These are phyloP conservation scores for Chitala chitala DNA, from an alignment of 2,113 vertebrate genomes.

Conservation along the genomic window DNA sequence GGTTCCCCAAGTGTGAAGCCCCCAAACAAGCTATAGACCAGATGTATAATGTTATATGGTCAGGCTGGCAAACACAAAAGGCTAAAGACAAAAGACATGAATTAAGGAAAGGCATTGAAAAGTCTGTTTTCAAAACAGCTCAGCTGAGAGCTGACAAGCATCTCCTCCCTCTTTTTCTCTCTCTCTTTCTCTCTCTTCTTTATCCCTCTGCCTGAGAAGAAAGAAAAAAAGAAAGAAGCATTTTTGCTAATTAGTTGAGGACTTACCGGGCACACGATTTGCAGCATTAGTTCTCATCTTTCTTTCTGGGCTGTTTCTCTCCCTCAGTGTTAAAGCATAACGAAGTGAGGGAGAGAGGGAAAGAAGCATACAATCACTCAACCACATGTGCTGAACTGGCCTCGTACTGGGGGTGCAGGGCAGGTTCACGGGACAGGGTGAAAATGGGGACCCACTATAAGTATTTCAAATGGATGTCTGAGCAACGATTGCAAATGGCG, in stretches of 20 bases:
- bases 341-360: conserved; percentile 56
- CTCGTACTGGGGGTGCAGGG: conserved; percentile 54
- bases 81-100: conserved; percentile 92
- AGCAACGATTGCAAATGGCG: conserved; percentile 60
- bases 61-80: conserved; percentile 98
- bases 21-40: conserved; percentile 92
- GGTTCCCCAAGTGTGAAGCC: conserved; percentile 81
- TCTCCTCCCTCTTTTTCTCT: conserved; percentile 55
- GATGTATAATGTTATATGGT: conserved; percentile 99
- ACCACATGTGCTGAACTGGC: conserved; percentile 61
- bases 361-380: conserved; percentile 40
- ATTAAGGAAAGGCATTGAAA: conserved; percentile 97
- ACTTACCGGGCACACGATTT: conserved; percentile 75
- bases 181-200: conserved; percentile 35
- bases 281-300: conserved; percentile 59
- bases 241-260: conserved; percentile 94
- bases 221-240: conserved; percentile 68
- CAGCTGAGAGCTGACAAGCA: conserved; percentile 84
- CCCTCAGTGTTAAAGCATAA: conserved; percentile 49
- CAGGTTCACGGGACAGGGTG: conserved; percentile 40
- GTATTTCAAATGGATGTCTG: conserved; percentile 63
- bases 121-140: conserved; percentile 98
- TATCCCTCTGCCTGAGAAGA: conserved; percentile 76
- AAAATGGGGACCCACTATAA: conserved; percentile 58
- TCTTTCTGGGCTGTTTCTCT: conserved; percentile 59